Evolutionary conservation across 2,113 vertebrate species (phyloP), one percentile per base, ranked within the genome.

Genomic region (Sitta europaea): DNA sequence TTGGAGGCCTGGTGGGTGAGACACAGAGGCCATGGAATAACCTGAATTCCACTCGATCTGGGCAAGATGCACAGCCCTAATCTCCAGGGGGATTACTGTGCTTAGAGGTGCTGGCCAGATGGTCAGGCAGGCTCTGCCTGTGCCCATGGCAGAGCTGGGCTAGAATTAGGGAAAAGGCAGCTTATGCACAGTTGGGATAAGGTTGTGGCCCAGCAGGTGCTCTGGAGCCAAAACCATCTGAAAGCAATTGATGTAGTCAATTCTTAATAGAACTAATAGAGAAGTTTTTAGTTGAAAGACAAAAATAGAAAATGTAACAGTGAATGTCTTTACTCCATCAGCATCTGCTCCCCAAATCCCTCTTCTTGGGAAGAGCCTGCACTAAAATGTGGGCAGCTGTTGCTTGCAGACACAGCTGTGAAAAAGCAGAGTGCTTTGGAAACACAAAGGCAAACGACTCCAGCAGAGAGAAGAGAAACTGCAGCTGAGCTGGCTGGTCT

Each of bases 71-170:
- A 53, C 13, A 5, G 53, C 4, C 50, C 36, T 94, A 96, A 85
- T 96, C 94, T 47, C 5, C 0, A 47, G 58, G 22, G 75, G 88
- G 96, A 96, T 97, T 97, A 96, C 61, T 81, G 93, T 1, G 38
- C 92, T 95, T 77, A 82, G 73, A 27, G 42, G 29, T 62, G 90
- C 90, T 57, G 48, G 13, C 93, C 96, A 97, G 94, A 96, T 96
- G 96, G 96, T 35, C 40, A 3, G 4, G 36, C 83, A 48, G 58
- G 81, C 81, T 72, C 82, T 35, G 78, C 4, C 78, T 16, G 28
- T 31, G 81, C 14, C 81, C 71, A 15, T 51, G 92, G 14, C 94
- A 91, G 66, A 58, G 73, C 50, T 68, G 27, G 6, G 31, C 33
- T 27, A 4, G 47, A 88, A 83, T 95, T 59, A 86, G 40, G 75